These are phyloP conservation scores for Bufo gargarizans DNA, from an alignment of 2,113 vertebrate species.

Conservation along the genomic window DNA sequence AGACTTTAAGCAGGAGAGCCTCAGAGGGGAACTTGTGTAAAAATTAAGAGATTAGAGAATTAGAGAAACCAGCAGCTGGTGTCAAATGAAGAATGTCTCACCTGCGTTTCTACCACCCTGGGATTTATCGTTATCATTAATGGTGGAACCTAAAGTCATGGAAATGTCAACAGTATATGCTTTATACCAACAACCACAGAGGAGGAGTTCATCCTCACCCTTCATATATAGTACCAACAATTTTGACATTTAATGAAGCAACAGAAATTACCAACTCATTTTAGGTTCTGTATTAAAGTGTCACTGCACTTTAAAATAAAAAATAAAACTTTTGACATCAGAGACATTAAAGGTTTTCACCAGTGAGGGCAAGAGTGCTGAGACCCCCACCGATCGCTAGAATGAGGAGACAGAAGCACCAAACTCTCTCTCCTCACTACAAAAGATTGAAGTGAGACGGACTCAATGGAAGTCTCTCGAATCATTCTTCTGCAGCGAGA, in stretches of 20 bases:
- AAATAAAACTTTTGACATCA: too few species aligned
- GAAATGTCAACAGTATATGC: slow-evolving; percentile 8
- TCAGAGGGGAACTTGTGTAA: not conserved
- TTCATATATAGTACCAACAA: not conserved
- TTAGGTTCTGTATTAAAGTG: too few species aligned
- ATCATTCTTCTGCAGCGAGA: too few species aligned
- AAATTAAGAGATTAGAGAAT: not conserved
- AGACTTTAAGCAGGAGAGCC: not conserved
- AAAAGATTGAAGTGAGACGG: too few species aligned
- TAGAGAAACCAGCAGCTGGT: not conserved
- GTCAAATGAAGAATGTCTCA: slow-evolving; percentile 60
- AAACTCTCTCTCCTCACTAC: too few species aligned
- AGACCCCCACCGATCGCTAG: too few species aligned
- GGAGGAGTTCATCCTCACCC: not conserved
- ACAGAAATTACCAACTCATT: not conserved
- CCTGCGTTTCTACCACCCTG: slow-evolving; percentile 58
- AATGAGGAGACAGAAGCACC: too few species aligned
- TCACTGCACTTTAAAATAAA: too few species aligned
- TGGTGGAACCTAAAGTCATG: slow-evolving; percentile 34
- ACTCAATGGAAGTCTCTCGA: too few species aligned
- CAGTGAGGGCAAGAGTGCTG: too few species aligned
- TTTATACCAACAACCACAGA: not conserved
- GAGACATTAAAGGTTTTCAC: too few species aligned
- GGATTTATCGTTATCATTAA: slow-evolving; percentile 61
- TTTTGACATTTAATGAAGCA: not conserved